Evolutionary conservation across 2,888 invertebrate genomes (phyloP), one percentile per base, ranked within the genome.

Genomic region (Listrodromus nycthemerus): DNA sequence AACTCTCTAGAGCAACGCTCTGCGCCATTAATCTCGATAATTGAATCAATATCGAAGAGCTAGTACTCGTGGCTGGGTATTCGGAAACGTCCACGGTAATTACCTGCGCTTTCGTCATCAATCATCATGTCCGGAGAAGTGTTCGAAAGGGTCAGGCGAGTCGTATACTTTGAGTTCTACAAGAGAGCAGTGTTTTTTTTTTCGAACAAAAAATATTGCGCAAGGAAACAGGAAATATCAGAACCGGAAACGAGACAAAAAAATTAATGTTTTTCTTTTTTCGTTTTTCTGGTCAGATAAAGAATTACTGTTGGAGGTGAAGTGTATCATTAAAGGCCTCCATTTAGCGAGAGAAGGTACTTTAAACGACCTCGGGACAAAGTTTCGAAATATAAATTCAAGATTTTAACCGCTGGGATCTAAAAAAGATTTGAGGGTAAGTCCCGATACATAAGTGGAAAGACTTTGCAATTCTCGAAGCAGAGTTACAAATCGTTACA

Each of bases 31-130:
- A 92, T 92, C 92, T 90, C 90, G 85, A 89, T 91, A 91, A 92
- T 91, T 91, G 91, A 91, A 92, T 92, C 91, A 90, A 92, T 92
- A 92, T 91, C 88, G 82, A 87, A 86, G 89, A 88, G 88, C 16
- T 41, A 37, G 48, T 74, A 8, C 45, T 61, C 61, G 33, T 80
- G 86, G 86, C 45, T 55, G 65, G 80, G 82, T 86, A 88, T 82
- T 89, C 87, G 87, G 86, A 85, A 61, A 85, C 82, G 80, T 85
- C 84, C 84, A 83, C 87, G 88, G 86, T 90, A 89, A 90, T 90
- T 88, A 74, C 75, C 71, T 21, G 71, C 0, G 6, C 65, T 73
- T 73, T 80, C 81, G 80, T 89, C 90, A 89, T 90, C 88, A 89
- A 90, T 89, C 89, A 90, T 86, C 85, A 27, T 27, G 76, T 19